These are phyloP conservation scores for Tamandua tetradactyla DNA, from an alignment of 2,797 vertebrate genomes.

Conservation along the genomic window DNA sequence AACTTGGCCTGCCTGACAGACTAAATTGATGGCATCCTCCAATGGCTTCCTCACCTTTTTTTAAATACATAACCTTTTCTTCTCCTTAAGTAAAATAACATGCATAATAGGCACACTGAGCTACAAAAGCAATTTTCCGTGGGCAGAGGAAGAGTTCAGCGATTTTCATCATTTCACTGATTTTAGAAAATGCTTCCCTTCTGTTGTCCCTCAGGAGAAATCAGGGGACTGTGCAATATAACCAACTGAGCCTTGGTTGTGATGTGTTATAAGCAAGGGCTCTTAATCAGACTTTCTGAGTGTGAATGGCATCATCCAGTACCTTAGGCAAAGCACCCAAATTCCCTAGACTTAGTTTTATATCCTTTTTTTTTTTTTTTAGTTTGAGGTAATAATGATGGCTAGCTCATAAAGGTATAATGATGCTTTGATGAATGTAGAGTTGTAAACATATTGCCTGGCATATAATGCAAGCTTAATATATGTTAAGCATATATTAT, in stretches of 20 bases:
- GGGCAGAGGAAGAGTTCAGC: slow-evolving; percentile 54
- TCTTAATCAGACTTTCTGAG: neutral
- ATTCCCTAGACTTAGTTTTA: neutral
- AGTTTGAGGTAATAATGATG: neutral
- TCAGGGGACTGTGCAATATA: neutral
- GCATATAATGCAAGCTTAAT: neutral
- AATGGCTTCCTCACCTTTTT: slow-evolving; percentile 76
- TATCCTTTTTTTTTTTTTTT: neutral
- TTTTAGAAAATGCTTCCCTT: slow-evolving; percentile 55
- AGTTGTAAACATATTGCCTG: slow-evolving; percentile 21
- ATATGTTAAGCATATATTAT: neutral
- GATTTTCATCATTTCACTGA: slow-evolving; percentile 62
- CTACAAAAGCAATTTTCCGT: slow-evolving; percentile 57
- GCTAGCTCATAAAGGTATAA: neutral
- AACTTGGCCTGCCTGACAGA: slow-evolving; percentile 73
- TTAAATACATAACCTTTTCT: slow-evolving; percentile 76
- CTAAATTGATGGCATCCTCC: slow-evolving; percentile 75
- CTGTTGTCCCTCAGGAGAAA: neutral
- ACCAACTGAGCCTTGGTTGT: neutral
- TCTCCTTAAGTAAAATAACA: slow-evolving; percentile 65
- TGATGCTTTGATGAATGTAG: neutral
- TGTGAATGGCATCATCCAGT: neutral
- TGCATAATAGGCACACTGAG: slow-evolving; percentile 51
- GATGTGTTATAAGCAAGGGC: neutral
- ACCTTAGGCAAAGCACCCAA: neutral